These are phyloP conservation scores for Ailuropoda melanoleuca DNA, from an alignment of 2,113 vertebrate species.

Conservation along the genomic window DNA sequence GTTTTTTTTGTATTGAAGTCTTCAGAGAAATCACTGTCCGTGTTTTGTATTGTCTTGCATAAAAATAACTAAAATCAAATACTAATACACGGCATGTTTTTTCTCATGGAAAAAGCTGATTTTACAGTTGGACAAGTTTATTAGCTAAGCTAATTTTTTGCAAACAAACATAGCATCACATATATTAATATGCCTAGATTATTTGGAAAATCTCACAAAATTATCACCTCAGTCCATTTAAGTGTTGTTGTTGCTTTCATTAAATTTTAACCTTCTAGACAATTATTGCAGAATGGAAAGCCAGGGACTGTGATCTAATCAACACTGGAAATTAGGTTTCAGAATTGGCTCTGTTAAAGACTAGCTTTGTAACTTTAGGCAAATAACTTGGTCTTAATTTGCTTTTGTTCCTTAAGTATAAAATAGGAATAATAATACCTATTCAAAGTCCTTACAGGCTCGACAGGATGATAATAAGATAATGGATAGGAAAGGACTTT, in stretches of 20 bases:
- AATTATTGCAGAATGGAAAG: slow-evolving; percentile 23
- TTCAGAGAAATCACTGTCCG: neutral
- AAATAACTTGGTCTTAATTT: slow-evolving; percentile 10
- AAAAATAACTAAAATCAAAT: slow-evolving; percentile 18
- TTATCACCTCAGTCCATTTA: neutral
- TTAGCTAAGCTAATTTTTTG: slow-evolving; percentile 29
- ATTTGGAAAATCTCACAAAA: slow-evolving; percentile 26
- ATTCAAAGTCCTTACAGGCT: neutral
- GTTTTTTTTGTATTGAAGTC: slow-evolving; percentile 33
- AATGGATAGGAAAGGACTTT: neutral
- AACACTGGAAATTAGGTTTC: neutral
- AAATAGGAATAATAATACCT: slow-evolving; percentile 24
- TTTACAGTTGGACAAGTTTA: neutral
- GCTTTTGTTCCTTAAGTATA: neutral
- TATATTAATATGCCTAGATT: neutral
- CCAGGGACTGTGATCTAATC: neutral
- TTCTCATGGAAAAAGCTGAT: neutral
- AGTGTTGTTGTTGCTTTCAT: neutral
- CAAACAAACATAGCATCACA: neutral
- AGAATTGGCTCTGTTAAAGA: neutral
- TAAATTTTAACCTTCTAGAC: slow-evolving; percentile 17
- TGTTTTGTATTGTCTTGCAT: neutral
- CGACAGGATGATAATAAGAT: neutral
- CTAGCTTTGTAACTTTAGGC: neutral
- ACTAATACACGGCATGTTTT: neutral